phyloP scores from a whole-genome alignment of 2,113 vertebrate species.

The Kryptolebias marmoratus region DNA sequence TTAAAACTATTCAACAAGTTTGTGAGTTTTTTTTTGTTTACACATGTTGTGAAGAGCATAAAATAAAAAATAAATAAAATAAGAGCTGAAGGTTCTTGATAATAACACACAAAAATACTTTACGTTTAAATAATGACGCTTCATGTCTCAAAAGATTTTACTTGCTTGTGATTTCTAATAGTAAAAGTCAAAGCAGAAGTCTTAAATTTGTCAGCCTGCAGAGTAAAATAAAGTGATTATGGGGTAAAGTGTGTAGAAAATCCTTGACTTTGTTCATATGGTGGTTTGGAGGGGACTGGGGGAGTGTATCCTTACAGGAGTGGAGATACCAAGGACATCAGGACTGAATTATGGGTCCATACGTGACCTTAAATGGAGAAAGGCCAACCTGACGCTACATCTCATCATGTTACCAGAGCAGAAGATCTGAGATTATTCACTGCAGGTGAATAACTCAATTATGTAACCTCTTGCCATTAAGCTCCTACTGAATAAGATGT shows the following conservation, averaged over 20 bases:
- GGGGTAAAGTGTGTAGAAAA: constrained; percentile 23
- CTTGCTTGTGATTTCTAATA: not conserved
- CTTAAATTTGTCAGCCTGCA: not conserved
- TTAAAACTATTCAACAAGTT: too few relatives aligned
- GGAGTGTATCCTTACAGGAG: constrained; percentile 38
- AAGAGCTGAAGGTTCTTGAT: too few relatives aligned
- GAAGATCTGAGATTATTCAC: constrained; percentile 7
- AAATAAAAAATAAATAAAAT: too few relatives aligned
- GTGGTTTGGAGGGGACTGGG: constrained; percentile 30
- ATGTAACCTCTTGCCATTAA: not conserved
- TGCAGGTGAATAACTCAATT: constrained; percentile 1
- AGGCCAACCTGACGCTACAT: constrained; percentile 49
- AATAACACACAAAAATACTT: too few relatives aligned
- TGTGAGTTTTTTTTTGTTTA: too few relatives aligned
- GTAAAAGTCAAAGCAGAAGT: not conserved
- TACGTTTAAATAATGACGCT: too few relatives aligned
- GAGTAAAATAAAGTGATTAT: not conserved
- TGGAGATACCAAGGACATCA: constrained; percentile 39
- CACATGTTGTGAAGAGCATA: too few relatives aligned
- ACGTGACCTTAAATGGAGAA: constrained; percentile 76
- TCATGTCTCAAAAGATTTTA: not conserved
- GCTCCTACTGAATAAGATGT: not conserved
- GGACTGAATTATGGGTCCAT: constrained; percentile 42
- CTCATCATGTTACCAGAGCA: constrained; percentile 6
- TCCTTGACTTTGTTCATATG: constrained; percentile 35